Conservation (phyloP, 2,797 vertebrate genomes). For the Urocyon cinereoargenteus region DNA sequence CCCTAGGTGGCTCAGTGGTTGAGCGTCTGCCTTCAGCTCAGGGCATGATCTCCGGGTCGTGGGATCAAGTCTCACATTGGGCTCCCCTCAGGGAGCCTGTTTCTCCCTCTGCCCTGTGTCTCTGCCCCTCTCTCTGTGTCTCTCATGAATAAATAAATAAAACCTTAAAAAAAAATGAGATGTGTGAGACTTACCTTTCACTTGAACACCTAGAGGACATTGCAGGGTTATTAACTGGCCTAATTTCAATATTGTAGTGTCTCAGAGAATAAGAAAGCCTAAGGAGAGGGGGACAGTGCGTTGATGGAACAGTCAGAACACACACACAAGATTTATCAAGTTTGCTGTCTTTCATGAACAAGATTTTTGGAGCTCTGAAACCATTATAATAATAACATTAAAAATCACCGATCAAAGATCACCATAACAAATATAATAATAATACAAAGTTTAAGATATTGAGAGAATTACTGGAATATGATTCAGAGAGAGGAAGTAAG, state of each 20-base stretch:
- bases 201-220: not conserved
- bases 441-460: not conserved
- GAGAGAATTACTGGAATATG: not conserved
- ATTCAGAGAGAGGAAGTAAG: not conserved
- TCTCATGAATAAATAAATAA: too few species aligned
- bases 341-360: not conserved
- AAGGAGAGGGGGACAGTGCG: not conserved
- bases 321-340: not conserved
- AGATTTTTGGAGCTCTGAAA: not conserved
- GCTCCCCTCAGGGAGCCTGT: too few species aligned
- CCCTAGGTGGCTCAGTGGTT: too few species aligned
- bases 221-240: not conserved
- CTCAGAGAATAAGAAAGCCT: not conserved
- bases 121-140: too few species aligned
- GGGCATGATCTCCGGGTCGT: too few species aligned
- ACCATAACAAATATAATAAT: not conserved
- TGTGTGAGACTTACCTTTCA: not conserved
- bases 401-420: not conserved
- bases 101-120: too few species aligned
- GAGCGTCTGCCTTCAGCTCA: too few species aligned
- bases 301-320: not conserved
- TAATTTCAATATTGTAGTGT: not conserved
- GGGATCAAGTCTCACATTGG: too few species aligned
- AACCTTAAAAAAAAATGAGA: not conserved
- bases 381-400: not conserved